These are phyloP conservation scores for Meandrina meandrites DNA, from an alignment of 92 coral and sea anemone genomes.

Conservation along the genomic window DNA sequence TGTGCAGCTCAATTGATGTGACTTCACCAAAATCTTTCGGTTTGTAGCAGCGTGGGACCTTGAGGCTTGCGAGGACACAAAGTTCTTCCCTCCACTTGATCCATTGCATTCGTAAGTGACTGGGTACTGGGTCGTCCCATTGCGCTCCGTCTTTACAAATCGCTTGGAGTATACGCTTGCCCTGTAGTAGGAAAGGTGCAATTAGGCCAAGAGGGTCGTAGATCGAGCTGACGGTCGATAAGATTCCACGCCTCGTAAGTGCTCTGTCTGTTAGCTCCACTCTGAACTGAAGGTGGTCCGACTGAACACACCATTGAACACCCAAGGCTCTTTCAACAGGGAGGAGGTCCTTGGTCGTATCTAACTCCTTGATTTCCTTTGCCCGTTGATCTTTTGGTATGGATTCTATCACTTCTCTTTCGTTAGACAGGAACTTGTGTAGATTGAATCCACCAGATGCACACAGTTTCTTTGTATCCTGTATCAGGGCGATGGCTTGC, in stretches of 20 bases:
- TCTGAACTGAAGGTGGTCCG: conserved; percentile 34
- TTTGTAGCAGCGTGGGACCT: conserved; percentile 1
- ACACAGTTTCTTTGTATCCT: neutral
- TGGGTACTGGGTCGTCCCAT: conserved; percentile 51
- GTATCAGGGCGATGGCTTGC: neutral
- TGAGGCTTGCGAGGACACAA: neutral
- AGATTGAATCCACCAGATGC: neutral
- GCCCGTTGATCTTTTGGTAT: conserved; percentile 1
- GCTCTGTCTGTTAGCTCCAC: conserved; percentile 38
- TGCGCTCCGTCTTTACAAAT: conserved; percentile 28
- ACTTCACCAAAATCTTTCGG: too few relatives aligned
- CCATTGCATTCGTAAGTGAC: neutral
- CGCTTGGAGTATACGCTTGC: conserved; percentile 43
- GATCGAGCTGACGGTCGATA: conserved; percentile 10
- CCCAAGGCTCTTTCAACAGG: conserved; percentile 49
- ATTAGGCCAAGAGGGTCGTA: neutral
- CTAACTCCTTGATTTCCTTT: conserved; percentile 20
- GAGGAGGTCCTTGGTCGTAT: conserved; percentile 1
- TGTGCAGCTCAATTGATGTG: neutral
- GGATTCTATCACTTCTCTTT: neutral
- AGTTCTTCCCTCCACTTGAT: neutral
- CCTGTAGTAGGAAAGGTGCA: conserved; percentile 35
- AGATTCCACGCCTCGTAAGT: conserved; percentile 30
- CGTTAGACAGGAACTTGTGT: neutral
- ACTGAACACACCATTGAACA: conserved; percentile 48